Base-by-base conservation (phyloP, 2,113 vertebrate genomes). In the Melanocharis versteri region DNA sequence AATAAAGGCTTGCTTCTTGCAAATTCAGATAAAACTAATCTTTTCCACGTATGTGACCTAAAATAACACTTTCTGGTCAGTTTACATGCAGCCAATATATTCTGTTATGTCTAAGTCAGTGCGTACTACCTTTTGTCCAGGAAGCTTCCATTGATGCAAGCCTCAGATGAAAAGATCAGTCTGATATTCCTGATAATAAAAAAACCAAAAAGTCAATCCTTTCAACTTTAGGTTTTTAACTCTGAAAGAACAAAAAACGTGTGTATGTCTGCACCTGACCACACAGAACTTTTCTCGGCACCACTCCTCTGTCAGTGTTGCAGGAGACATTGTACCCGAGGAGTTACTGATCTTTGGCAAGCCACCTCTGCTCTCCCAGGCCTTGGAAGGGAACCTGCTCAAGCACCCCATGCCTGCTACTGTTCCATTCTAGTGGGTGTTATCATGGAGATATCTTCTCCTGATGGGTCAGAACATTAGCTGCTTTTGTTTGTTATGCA, bases 81-180 rank as follows among this genome's bases (percentile, higher is more conserved):
- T 71, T 95, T 39, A 64, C n/a, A 30, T 10, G 35, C 42, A 94
- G 33, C 11, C 42, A 76, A 6, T 42, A 33, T 15, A 76, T 50
- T 91, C 44, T 61, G n/a, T 77, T 65, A 53, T 6, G 2, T 73
- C 57, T 51, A 57, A 62, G 27, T 78, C 56, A 40, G 40, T 10
- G 2, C 2, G 5, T 21, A 2, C 50, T 94, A 97, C 97, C 97
- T 97, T 84, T 93, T 82, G 30, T 94, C 89, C 83, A 97, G 84
- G 87, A 98, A 98, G 83, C 97, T 98, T 91, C 96, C 97, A 1
- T 97, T 97, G 88, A 98, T 90, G 85, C 97, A 97, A 35, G 95
- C 96, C 57, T 93, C 91, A 44, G 96, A 97, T 27, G 97, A 97
- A 84, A 97, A 97, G 64, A 97, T 94, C 69, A 54, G 8, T 13